These are phyloP conservation scores for Ypsolopha sequella DNA, from an alignment of 2,888 invertebrate species.

Conservation along the genomic window DNA sequence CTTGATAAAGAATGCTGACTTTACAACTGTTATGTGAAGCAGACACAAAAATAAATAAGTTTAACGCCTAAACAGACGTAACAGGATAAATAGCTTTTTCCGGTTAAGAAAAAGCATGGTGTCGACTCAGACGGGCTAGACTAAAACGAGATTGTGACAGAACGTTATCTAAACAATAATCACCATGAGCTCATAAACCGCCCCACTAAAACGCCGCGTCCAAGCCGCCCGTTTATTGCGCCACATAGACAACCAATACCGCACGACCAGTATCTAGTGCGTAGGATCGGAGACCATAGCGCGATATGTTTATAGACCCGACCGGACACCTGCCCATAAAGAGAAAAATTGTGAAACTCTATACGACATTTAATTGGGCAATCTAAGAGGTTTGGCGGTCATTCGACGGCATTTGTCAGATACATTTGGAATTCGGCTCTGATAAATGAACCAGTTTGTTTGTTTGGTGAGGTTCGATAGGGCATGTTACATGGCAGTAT, in stretches of 20 bases:
- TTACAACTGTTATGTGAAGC: too few relatives aligned
- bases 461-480: not conserved
- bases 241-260: conserved; percentile 22
- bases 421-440: not conserved
- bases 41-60: too few relatives aligned
- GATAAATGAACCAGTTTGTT: not conserved
- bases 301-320: conserved; percentile 36
- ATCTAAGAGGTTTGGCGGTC: conserved; percentile 1
- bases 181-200: too few relatives aligned
- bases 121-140: too few relatives aligned
- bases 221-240: conserved; percentile 18
- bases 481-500: not conserved
- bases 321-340: conserved; percentile 27
- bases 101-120: too few relatives aligned
- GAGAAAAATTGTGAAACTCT: conserved; percentile 29
- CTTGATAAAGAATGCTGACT: too few relatives aligned
- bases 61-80: too few relatives aligned
- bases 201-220: conserved; percentile 11
- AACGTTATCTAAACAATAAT: too few relatives aligned
- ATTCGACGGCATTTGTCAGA: not conserved
- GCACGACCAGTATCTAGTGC: conserved; percentile 37
- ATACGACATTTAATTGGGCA: conserved; percentile 4
- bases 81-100: too few relatives aligned
- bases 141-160: too few relatives aligned
- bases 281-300: conserved; percentile 32